Percentiles rank a stretch among this genome's conserved stretches.
phyloP scores from a whole-genome alignment of 1,140 invertebrate genomes.

The Drosophila orena region DNA sequence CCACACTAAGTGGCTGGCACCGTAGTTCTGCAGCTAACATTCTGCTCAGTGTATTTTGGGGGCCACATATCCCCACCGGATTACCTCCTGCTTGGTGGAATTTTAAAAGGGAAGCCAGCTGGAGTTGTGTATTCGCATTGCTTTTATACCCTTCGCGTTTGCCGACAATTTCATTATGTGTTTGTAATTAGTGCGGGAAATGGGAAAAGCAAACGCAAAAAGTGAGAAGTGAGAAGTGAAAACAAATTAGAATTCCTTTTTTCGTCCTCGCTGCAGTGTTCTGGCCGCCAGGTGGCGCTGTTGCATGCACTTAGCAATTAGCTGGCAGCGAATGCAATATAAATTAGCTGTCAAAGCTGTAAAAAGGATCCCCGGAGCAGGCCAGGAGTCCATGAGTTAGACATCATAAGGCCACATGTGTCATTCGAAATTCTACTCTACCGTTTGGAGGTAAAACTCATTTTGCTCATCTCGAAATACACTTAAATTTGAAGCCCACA shows the following conservation, averaged over 20 bases:
- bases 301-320: constrained; percentile 64
- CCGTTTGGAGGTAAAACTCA: background rate
- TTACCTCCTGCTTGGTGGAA: constrained; percentile 8
- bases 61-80: background rate
- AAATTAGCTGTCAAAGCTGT: constrained; percentile 51
- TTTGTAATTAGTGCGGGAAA: constrained; percentile 60
- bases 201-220: constrained; percentile 35
- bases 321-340: constrained; percentile 56
- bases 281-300: constrained; percentile 40
- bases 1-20: too few species aligned
- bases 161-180: constrained; percentile 47
- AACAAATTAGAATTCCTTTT: constrained; percentile 30
- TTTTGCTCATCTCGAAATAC: background rate
- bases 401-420: background rate
- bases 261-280: constrained; percentile 1
- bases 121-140: constrained; percentile 27
- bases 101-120: constrained; percentile 20
- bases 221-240: constrained; percentile 30
- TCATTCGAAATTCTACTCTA: constrained; percentile 45
- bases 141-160: constrained; percentile 31
- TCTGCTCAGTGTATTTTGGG: background rate
- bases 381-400: background rate
- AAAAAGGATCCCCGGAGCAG: constrained; percentile 2
- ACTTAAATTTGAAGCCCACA: background rate
- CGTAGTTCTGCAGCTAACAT: background rate